Base-by-base conservation (phyloP, 1,140 invertebrate species). In the Drosophila triauraria region DNA sequence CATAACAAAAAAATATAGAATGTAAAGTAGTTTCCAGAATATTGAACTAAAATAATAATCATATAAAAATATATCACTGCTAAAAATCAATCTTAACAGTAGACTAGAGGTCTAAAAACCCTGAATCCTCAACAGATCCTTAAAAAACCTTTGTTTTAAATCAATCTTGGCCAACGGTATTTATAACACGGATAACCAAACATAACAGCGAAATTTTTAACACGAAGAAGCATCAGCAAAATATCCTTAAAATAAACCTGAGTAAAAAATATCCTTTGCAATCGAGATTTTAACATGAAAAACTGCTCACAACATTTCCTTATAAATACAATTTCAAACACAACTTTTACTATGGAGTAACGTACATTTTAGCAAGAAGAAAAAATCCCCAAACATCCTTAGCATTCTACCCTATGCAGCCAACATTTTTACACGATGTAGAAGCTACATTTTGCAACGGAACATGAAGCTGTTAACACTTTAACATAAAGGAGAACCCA, bases 211-310 rank as follows among this genome's bases (percentile, higher is more conserved):
- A 60, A 32, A 25, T 12, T 32, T 20, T 38, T 60, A 8, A 7
- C 4, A 5, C 25, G 13, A 32, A 35, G 25, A n/a, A 47, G 20
- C 30, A 35, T 15, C 9, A 0, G 9, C 17, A 23, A 43, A 8
- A 27, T 27, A 51, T 42, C 17, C 9, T 42, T 61, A 35, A 35
- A 35, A 35, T 10, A 10, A 3, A 12, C 10, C 9, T 10, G 32
- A 35, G 10, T 35, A 35, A 35, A 35, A 35, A 35, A 35, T 3
- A 30, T 23, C 8, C 35, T 0, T 56, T 25, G 13, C 35, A 56
- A 38, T 64, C 51, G 20, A 23, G 13, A 13, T 42, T 38, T n/a
- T 56, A 69, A 69, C 43, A 61, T 10, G 32, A 10, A 10, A 3
- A 32, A 9, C 30, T 32, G 9, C 8, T 3, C 9, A 35, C 32